Percentiles rank a stretch among this genome's conserved stretches.
phyloP scores from a whole-genome alignment of 2,888 invertebrate species.

The Dugesia japonica region DNA sequence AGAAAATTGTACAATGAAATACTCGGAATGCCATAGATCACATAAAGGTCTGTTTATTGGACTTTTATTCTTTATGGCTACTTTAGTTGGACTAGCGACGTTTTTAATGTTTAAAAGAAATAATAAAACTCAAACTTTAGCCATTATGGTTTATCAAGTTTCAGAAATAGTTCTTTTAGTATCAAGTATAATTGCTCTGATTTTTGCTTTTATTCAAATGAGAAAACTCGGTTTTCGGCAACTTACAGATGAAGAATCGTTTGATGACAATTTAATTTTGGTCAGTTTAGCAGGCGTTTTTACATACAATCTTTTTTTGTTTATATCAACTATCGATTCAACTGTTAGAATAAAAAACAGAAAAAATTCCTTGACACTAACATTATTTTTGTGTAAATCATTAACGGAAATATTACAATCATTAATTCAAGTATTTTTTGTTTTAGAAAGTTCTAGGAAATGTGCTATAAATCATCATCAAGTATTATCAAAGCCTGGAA shows the following conservation, averaged over 20 bases:
- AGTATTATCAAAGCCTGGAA: constrained; percentile 49
- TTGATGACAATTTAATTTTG: constrained; percentile 62
- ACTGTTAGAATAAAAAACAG: background rate
- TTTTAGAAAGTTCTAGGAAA: constrained; percentile 38
- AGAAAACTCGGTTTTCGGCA: background rate
- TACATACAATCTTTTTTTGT: constrained; percentile 50
- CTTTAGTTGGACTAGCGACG: constrained; percentile 29
- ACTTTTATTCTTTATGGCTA: constrained; percentile 28
- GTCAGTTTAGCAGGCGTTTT: constrained; percentile 82
- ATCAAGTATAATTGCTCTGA: background rate
- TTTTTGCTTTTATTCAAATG: background rate
- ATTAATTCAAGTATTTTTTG: constrained; percentile 38
- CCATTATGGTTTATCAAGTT: constrained; percentile 16
- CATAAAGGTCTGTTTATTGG: constrained; percentile 34
- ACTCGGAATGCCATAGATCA: constrained; percentile 31
- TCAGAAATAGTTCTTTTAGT: background rate
- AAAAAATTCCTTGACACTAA: background rate
- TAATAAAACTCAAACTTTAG: background rate
- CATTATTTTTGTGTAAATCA: constrained; percentile 11
- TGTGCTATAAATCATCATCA: constrained; percentile 45
- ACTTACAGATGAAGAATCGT: constrained; percentile 36
- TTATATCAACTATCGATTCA: constrained; percentile 39
- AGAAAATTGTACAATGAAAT: background rate
- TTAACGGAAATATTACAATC: constrained; percentile 40
- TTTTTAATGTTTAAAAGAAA: constrained; percentile 22